Percentiles rank a stretch among this genome's conserved stretches.
Evolutionary conservation across 2,888 invertebrate species (phyloP).

Genomic region (Choristoneura rosaceana): DNA sequence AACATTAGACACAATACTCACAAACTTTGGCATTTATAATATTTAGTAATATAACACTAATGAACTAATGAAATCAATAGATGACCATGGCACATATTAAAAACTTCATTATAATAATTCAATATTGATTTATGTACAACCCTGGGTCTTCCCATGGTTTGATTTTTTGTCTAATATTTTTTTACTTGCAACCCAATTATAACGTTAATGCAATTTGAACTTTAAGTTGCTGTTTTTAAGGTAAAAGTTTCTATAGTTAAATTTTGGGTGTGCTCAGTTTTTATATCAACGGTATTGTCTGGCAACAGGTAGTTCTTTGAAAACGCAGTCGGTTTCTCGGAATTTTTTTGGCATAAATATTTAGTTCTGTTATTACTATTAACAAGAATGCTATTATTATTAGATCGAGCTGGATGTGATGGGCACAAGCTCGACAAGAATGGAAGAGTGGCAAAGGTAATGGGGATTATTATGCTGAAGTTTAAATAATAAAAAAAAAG

Average conservation of each 20-base stretch:
- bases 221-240: not conserved
- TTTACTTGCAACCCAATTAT: slow-evolving; percentile 22
- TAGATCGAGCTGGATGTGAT: too few relatives aligned
- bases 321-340: slow-evolving; percentile 47
- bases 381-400: slow-evolving; percentile 8
- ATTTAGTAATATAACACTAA: slow-evolving; percentile 9
- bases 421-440: too few relatives aligned
- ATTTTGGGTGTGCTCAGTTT: slow-evolving; percentile 16
- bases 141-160: slow-evolving; percentile 35
- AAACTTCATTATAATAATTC: slow-evolving; percentile 24
- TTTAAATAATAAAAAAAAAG: too few relatives aligned
- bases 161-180: slow-evolving; percentile 42
- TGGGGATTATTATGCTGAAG: too few relatives aligned
- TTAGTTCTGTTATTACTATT: slow-evolving; percentile 18
- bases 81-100: not conserved
- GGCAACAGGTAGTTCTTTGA: slow-evolving; percentile 51
- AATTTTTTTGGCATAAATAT: slow-evolving; percentile 43
- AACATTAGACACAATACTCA: too few relatives aligned
- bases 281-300: slow-evolving; percentile 33
- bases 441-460: too few relatives aligned
- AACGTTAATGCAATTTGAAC: not conserved
- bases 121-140: slow-evolving; percentile 47
- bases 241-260: not conserved
- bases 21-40: too few relatives aligned
- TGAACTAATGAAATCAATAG: not conserved